These are phyloP conservation scores for Eristalinus aeneus DNA, from an alignment of 2,888 invertebrate species.

Conservation along the genomic window DNA sequence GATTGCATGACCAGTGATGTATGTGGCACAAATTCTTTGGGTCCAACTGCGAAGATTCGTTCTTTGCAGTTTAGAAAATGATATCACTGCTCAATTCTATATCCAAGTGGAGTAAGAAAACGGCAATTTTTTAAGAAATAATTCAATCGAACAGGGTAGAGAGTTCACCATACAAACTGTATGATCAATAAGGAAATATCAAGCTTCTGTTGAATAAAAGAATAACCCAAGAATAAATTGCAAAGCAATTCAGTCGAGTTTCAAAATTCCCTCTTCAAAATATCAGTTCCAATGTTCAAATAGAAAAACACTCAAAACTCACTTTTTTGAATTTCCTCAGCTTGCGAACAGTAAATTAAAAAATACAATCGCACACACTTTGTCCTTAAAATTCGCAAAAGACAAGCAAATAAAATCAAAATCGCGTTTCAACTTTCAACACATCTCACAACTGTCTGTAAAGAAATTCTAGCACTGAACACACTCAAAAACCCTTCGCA, in stretches of 20 bases:
- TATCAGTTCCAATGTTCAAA: background rate
- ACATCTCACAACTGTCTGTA: background rate
- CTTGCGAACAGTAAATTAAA: background rate
- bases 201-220: no score
- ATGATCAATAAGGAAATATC: no score
- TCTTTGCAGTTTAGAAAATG: background rate
- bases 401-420: background rate
- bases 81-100: background rate
- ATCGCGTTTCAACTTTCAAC: background rate
- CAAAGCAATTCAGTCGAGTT: no score
- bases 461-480: constrained; percentile 6
- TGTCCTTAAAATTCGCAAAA: background rate
- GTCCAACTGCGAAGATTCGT: background rate
- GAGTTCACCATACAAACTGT: no score
- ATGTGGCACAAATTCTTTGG: background rate
- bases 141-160: no score
- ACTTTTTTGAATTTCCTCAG: background rate
- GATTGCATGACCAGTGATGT: background rate
- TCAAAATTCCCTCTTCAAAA: background rate
- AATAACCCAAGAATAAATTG: no score
- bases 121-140: background rate
- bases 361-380: background rate
- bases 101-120: background rate
- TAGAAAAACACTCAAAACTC: background rate
- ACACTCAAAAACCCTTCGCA: constrained; percentile 15